Base-by-base conservation (phyloP, 2,113 vertebrate species). In the Steatornis caripensis region DNA sequence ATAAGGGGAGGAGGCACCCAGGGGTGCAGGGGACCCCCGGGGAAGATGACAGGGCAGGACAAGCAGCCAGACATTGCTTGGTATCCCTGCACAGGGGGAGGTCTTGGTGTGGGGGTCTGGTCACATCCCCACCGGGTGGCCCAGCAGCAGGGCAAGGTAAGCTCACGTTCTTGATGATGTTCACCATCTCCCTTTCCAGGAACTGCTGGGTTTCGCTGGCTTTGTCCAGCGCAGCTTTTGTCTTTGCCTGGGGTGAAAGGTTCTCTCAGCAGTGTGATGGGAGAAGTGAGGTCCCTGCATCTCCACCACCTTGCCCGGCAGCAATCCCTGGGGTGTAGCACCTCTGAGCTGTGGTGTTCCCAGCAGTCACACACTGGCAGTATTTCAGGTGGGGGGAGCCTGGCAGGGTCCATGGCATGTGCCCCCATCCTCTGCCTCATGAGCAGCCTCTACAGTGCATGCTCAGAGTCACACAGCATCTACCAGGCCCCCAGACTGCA, bases 81-180 rank as follows among this genome's bases (percentile, higher is more conserved):
- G 60, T 37, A 75, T 54, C 37, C 49, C 64, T 62, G 15, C 2
- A 0, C 6, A 74, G 68, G 57, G 45, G 72, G 29, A 75, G 7
- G 41, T 32, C n/a, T 53, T 49, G 49, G 5, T 34, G 24, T 16
- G 32, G 26, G 9, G 18, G 6, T 62, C 46, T 1, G 0, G 30
- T 46, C 61, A 37, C 41, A 41, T 15, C 48, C 62, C 90, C 79
- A 27, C 14, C 0, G 0, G 39, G 22, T 51, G 19, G n/a, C 54
- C 45, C 5, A 2, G 29, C 43, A 75, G 55, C 36, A 60, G 51
- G 37, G 41, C 51, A 61, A 77, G 24, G 60, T 1, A 8, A 53
- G 97, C 99, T 99, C 97, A 99, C 99, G 0, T 94, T 97, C 96
- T 98, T 97, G 83, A 98, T 86, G 66, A 98, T 98, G 72, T 91